These are phyloP conservation scores for Leptosomus discolor DNA, from an alignment of 2,113 vertebrate species.

Conservation along the genomic window DNA sequence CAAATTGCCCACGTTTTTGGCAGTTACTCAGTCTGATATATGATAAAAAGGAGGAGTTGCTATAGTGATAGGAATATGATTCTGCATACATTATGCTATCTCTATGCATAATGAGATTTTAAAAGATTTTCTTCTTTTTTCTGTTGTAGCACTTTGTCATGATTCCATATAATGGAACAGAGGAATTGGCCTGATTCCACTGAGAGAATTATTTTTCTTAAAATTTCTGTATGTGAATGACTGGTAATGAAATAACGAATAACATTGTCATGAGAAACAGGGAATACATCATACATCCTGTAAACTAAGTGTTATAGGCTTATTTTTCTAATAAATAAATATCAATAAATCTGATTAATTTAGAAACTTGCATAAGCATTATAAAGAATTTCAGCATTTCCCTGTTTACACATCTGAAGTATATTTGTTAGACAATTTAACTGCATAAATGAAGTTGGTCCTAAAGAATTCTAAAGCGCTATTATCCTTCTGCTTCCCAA, in stretches of 20 bases:
- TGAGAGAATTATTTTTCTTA: background rate
- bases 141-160: background rate
- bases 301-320: background rate
- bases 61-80: background rate
- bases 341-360: background rate
- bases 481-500: background rate
- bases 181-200: background rate
- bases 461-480: background rate
- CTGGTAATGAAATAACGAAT: background rate
- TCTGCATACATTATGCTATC: background rate
- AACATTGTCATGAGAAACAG: background rate
- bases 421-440: background rate
- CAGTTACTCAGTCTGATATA: background rate
- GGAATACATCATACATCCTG: background rate
- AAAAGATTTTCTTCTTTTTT: background rate
- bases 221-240: background rate
- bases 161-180: background rate
- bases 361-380: background rate
- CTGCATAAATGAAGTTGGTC: background rate
- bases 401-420: background rate
- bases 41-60: slow-evolving; percentile 14
- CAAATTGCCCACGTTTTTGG: background rate
- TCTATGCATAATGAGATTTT: background rate
- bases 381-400: background rate
- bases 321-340: background rate